These are phyloP conservation scores for Melangyna quadrimaculata DNA, from an alignment of 2,888 invertebrate genomes.

Conservation along the genomic window DNA sequence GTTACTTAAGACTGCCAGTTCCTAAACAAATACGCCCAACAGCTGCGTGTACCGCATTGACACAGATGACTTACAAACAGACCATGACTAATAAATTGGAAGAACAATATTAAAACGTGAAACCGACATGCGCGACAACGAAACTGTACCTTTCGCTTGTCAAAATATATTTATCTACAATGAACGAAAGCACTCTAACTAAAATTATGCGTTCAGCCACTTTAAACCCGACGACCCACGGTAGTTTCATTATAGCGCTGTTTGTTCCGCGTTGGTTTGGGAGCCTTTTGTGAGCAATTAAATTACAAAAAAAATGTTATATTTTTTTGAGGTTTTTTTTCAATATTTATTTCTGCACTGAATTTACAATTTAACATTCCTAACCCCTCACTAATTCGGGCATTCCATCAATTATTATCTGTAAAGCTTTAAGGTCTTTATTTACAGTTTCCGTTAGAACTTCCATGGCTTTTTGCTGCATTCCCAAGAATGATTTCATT, in stretches of 20 bases:
- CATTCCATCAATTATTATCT: constrained; percentile 90
- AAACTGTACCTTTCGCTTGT: too few species aligned
- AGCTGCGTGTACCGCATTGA: neutral
- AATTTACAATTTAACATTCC: neutral
- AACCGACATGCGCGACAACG: too few species aligned
- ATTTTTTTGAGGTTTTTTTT: neutral
- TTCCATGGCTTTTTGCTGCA: constrained; percentile 94
- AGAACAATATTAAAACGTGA: too few species aligned
- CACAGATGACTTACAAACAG: neutral
- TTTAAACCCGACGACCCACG: too few species aligned
- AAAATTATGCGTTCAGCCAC: too few species aligned
- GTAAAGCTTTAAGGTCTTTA: constrained; percentile 89
- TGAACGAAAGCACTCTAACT: too few species aligned
- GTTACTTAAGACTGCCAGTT: neutral
- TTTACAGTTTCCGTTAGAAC: constrained; percentile 92
- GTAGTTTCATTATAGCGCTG: too few species aligned
- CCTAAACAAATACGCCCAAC: neutral
- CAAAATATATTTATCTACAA: too few species aligned
- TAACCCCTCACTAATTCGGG: constrained; percentile 82
- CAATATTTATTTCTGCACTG: neutral
- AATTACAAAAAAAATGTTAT: neutral
- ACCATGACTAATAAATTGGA: neutral
- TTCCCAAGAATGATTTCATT: constrained; percentile 88
- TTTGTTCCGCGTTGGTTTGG: too few species aligned
- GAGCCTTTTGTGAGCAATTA: too few species aligned